Evolutionary conservation across 2,888 invertebrate species (phyloP).

Genomic region (Hartigia nigra): DNA sequence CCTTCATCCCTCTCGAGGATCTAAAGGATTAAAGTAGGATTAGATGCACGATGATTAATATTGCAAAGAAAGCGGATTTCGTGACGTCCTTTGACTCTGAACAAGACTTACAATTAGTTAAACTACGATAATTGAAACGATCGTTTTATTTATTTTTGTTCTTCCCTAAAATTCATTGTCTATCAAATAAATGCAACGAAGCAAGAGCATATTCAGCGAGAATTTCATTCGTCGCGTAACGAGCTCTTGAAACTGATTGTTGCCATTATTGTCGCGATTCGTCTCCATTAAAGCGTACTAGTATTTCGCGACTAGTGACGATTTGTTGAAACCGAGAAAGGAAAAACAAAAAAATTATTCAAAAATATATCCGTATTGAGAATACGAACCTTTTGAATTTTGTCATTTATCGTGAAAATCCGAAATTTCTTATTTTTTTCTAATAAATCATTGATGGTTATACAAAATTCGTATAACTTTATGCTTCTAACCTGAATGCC

Average conservation of each 20-base stretch:
- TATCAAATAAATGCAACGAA: neutral
- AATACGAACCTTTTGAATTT: too few relatives aligned
- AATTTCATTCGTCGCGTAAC: neutral
- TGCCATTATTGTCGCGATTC: constrained; percentile 48
- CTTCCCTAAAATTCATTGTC: neutral
- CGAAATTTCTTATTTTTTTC: neutral
- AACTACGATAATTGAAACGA: neutral
- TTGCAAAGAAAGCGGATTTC: neutral
- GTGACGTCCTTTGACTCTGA: neutral
- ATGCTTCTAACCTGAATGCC: neutral
- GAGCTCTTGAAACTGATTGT: constrained; percentile 38
- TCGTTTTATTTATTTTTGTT: too few relatives aligned
- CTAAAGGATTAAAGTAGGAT: neutral
- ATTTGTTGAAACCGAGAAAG: constrained; percentile 11
- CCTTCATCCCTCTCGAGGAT: neutral
- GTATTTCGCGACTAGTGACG: constrained; percentile 23
- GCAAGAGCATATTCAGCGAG: neutral
- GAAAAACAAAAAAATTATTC: constrained; percentile 17
- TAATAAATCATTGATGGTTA: neutral
- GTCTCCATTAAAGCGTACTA: constrained; percentile 49
- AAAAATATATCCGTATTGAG: too few relatives aligned
- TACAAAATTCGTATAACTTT: neutral
- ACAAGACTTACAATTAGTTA: neutral
- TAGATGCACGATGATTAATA: neutral
- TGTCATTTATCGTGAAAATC: neutral